Base-by-base conservation (phyloP, 2,797 vertebrate species). In the Potorous gilbertii region DNA sequence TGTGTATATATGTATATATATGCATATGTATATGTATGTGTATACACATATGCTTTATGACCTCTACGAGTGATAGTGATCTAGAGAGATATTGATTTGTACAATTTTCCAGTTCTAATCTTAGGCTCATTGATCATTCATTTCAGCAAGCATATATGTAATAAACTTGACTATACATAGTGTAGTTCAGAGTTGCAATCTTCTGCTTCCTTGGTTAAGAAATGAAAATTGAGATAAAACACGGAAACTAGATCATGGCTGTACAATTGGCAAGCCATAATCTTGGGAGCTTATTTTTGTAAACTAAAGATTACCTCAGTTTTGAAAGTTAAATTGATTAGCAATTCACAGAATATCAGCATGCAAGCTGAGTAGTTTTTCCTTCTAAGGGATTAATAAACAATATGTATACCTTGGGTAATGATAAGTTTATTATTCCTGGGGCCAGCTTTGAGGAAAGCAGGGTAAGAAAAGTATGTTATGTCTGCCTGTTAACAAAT, bases 401-500 rank as follows among this genome's bases (percentile, higher is more conserved):
- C 95, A 97, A 96, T 91, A 97, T 94, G 92, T 95, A 96, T 87
- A 96, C 62, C 89, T 97, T 96, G 95, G 59, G 94, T 74, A 97
- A 93, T 96, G 56, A 12, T 97, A 95, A 96, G 89, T 96, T 14
- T 74, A 97, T 98, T 62, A 94, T 97, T 98, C 94, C 91, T 97
- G 93, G 97, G 94, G 95, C 95, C 95, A 92, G 94, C 56, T 96
- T 91, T 93, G 98, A 97, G 95, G 97, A 96, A 59, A 98, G 62
- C 1, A 94, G 16, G 95, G 94, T 92, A 95, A 96, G 29, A 94
- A 90, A 96, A 98, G 91, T 0, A 0, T 46, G 0, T 92, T 57
- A 89, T 92, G 93, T 96, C 93, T 98, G 91, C 94, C 97, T 98
- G 96, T 96, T 98, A 97, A 97, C 6, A 91, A 46, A 98, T 98